A percentile compares a stretch with the other conserved stretches of the same genome.
These are phyloP conservation scores for Phaethornis superciliosus DNA, from an alignment of 2,113 vertebrate genomes.

Conservation along the genomic window DNA sequence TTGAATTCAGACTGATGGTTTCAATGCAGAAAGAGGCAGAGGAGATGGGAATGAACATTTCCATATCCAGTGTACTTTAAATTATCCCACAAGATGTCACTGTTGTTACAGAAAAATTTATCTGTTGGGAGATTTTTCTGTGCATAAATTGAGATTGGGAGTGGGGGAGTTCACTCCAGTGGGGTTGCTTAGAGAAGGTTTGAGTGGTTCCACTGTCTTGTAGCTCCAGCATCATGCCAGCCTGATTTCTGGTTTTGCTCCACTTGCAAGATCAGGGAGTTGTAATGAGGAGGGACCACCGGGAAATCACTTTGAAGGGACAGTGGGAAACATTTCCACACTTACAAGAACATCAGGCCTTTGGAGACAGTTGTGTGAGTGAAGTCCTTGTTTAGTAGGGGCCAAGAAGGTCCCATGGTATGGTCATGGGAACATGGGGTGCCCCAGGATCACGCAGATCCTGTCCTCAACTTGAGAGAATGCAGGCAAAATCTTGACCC, in stretches of 20 bases:
- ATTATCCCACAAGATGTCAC: conserved; percentile 75
- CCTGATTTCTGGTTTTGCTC: fast-evolving
- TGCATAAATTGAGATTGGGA: not conserved
- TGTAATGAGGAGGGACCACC: not conserved
- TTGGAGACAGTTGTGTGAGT: not conserved
- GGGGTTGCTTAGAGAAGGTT: not conserved
- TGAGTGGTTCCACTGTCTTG: not conserved
- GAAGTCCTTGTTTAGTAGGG: too few species aligned
- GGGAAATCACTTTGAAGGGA: not conserved
- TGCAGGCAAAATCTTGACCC: not conserved
- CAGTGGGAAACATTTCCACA: not conserved
- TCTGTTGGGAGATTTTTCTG: not conserved
- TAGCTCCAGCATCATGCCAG: not conserved
- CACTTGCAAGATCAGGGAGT: not conserved
- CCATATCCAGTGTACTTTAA: not conserved
- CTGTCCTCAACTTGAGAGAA: not conserved
- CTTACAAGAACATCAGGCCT: not conserved
- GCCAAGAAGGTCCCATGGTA: not conserved
- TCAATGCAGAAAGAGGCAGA: not conserved
- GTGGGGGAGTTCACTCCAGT: not conserved
- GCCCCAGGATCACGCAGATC: too few species aligned
- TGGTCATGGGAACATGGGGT: fast-evolving
- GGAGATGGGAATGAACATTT: not conserved
- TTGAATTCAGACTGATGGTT: not conserved
- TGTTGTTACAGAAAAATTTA: conserved; percentile 61